Conservation (phyloP, 1,140 invertebrate species). For the Spodoptera frugiperda region DNA sequence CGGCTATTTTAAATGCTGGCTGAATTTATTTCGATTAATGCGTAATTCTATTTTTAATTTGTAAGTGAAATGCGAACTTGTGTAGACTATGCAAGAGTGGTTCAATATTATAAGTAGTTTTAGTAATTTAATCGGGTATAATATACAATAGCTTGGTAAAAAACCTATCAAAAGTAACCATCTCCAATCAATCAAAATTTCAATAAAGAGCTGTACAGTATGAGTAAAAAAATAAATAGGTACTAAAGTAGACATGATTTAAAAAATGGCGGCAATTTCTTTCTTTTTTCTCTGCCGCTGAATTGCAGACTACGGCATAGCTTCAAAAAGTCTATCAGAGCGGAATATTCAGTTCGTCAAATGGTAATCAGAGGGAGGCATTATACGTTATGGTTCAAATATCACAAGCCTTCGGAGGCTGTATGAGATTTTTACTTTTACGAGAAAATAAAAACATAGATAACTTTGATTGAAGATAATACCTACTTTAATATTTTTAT, state of each 20-base stretch:
- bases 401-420: constrained; percentile 66
- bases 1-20: not conserved
- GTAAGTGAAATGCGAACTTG: too few species aligned
- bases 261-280: constrained; percentile 68
- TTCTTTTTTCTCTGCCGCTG: constrained; percentile 62
- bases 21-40: constrained; percentile 6
- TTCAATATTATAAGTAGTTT: too few species aligned
- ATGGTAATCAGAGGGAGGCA: constrained; percentile 81
- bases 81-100: too few species aligned
- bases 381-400: constrained; percentile 82
- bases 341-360: constrained; percentile 80
- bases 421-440: constrained; percentile 55
- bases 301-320: constrained; percentile 59
- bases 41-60: not conserved
- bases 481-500: constrained; percentile 43
- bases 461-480: constrained; percentile 47
- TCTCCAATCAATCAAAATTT: constrained; percentile 48
- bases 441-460: constrained; percentile 43
- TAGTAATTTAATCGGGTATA: too few species aligned
- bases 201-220: constrained; percentile 45
- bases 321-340: constrained; percentile 79
- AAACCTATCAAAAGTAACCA: constrained; percentile 41
- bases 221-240: constrained; percentile 55
- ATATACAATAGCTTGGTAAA: too few species aligned
- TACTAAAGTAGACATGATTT: constrained; percentile 55